phyloP scores from a whole-genome alignment of 2,113 vertebrate species.

The Notothenia coriiceps region DNA sequence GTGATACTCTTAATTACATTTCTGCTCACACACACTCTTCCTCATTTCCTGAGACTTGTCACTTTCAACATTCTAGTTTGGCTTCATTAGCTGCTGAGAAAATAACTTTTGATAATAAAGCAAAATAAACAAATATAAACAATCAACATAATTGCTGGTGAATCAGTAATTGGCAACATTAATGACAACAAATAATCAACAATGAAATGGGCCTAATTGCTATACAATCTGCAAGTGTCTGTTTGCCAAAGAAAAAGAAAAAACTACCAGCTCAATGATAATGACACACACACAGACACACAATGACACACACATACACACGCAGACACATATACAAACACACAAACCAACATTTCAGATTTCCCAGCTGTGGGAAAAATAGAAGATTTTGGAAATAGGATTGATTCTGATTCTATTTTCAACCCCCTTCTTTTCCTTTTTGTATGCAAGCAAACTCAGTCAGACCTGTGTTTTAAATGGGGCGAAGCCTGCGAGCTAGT shows the following conservation, averaged over 20 bases:
- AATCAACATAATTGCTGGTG: conserved; percentile 16
- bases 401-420: not conserved
- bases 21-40: not conserved
- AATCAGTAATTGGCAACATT: conserved; percentile 21
- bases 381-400: not conserved
- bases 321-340: too few relatives aligned
- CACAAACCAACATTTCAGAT: too few relatives aligned
- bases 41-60: not conserved
- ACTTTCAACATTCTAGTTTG: not conserved
- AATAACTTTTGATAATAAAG: not conserved
- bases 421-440: not conserved
- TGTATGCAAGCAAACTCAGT: not conserved
- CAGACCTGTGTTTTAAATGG: not conserved
- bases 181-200: conserved; percentile 2
- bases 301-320: not conserved
- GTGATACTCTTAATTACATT: not conserved
- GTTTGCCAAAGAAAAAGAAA: conserved; percentile 29
- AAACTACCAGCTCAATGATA: conserved; percentile 23
- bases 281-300: conserved; percentile 1
- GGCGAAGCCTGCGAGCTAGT: too few relatives aligned
- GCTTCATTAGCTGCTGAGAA: not conserved
- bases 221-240: conserved; percentile 16
- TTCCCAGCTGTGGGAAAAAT: too few relatives aligned
- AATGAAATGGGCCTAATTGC: conserved; percentile 9
- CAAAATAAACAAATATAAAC: conserved; percentile 28